phyloP scores from a whole-genome alignment of 2,888 invertebrate genomes.

The Melinaea menophilus region DNA sequence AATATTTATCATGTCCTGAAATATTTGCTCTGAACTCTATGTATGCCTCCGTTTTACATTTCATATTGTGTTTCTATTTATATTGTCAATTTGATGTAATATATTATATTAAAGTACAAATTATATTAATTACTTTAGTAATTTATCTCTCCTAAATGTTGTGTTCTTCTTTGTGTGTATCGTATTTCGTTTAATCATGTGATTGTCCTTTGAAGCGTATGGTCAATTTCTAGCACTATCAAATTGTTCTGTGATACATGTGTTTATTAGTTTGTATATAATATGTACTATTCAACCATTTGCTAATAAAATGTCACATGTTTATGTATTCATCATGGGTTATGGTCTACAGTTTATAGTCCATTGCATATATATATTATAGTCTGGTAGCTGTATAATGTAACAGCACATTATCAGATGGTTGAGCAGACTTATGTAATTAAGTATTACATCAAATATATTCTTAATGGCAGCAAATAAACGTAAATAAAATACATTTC shows the following conservation, averaged over 20 bases:
- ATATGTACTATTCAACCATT: too few species aligned
- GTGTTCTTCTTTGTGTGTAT: slow-evolving; percentile 21
- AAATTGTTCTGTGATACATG: slow-evolving; percentile 76
- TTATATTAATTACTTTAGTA: slow-evolving; percentile 12
- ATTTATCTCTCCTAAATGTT: slow-evolving; percentile 29
- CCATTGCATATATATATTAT: neutral
- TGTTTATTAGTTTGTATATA: slow-evolving; percentile 59
- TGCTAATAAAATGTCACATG: too few species aligned
- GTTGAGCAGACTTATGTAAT: slow-evolving; percentile 45
- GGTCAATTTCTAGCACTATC: slow-evolving; percentile 76
- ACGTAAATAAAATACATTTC: slow-evolving; percentile 45
- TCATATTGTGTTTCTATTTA: neutral
- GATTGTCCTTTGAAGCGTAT: slow-evolving; percentile 58
- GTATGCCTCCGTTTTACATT: slow-evolving; percentile 7
- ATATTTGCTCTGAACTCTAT: slow-evolving; percentile 16
- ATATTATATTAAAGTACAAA: neutral
- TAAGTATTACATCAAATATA: slow-evolving; percentile 50
- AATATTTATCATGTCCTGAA: slow-evolving; percentile 14
- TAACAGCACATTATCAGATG: neutral
- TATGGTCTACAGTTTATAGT: slow-evolving; percentile 28
- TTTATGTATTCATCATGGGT: slow-evolving; percentile 34
- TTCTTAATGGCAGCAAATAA: slow-evolving; percentile 70
- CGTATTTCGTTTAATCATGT: slow-evolving; percentile 34
- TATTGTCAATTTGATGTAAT: too few species aligned
- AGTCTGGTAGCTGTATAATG: neutral